Evolutionary conservation across 2,888 invertebrate genomes (phyloP), one percentile per base, ranked within the genome.

Genomic region (Entomobrya proxima): DNA sequence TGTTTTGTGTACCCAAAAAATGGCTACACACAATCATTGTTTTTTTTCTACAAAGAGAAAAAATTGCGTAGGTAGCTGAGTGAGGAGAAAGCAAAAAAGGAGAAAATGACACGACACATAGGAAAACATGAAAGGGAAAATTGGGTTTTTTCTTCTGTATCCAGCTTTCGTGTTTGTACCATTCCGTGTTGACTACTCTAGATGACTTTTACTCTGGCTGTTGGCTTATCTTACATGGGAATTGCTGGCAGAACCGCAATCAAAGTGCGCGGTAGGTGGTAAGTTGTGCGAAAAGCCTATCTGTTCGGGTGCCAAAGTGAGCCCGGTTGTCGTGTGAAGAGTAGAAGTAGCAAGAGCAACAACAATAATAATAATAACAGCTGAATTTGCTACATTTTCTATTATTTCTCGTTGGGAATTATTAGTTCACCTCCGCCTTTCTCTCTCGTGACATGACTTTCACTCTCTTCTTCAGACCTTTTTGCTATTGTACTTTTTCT

Each of bases 181-280:
- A 11, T 72, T 44, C 72, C 47, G 7, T 2, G 37, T 69, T 69
- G 67, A 69, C 67, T n/a, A n/a, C n/a, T n/a, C n/a, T 69, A 1
- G 40, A 37, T 44, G 67, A 69, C 67, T 69, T 69, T 40, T 61
- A 27, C 30, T 30, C 50, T 52, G 50, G 50, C 50, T 52, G 7
- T 18, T 18, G 50, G n/a, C n/a, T n/a, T n/a, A n/a, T n/a, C 30
- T 18, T 15, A 30, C 61, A n/a, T n/a, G 32, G 30, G 24, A 27
- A 27, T 30, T 40, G 40, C 24, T 69, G n/a, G 40, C 52, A 77
- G 69, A 77, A 83, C 83, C 83, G 83, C 83, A 83, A 83, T 83
- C 83, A 83, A 83, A 83, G 83, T 77, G 67, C 76, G 50, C 83
- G 75, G 83, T 83, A 77, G 83, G 83, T 50, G 83, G 83, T 83